Evolutionary conservation across 2,797 vertebrate species (phyloP).

Genomic region (Anabacerthia variegaticeps): DNA sequence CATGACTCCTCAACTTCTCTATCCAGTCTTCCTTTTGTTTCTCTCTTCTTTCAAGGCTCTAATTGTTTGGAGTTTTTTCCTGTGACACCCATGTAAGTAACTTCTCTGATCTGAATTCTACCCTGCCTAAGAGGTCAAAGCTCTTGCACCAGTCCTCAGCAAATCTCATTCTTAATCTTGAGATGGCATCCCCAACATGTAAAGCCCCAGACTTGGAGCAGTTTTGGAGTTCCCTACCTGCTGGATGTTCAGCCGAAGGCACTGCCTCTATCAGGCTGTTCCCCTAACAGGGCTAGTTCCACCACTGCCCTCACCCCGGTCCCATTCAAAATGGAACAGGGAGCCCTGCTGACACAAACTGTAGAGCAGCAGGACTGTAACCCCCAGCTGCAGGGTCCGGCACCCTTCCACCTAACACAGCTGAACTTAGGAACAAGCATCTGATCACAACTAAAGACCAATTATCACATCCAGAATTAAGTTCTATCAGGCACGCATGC

Average conservation of each 20-base stretch:
- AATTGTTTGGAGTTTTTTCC: background rate
- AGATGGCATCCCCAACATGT: background rate
- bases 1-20: background rate
- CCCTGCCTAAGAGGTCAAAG: background rate
- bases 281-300: background rate
- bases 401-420: background rate
- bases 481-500: background rate
- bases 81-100: background rate
- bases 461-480: background rate
- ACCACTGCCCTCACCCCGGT: background rate
- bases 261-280: background rate
- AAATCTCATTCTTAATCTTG: background rate
- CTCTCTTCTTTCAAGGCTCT: background rate
- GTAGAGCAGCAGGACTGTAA: background rate
- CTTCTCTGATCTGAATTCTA: background rate
- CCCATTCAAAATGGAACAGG: background rate
- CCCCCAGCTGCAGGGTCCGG: accelerated
- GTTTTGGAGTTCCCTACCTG: background rate
- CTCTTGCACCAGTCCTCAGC: background rate
- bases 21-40: background rate
- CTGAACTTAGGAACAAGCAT: background rate
- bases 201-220: background rate
- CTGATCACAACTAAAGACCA: background rate
- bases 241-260: background rate
- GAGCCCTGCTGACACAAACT: background rate